phyloP scores from a whole-genome alignment of 2,797 vertebrate genomes.

The Pangasius djambal region DNA sequence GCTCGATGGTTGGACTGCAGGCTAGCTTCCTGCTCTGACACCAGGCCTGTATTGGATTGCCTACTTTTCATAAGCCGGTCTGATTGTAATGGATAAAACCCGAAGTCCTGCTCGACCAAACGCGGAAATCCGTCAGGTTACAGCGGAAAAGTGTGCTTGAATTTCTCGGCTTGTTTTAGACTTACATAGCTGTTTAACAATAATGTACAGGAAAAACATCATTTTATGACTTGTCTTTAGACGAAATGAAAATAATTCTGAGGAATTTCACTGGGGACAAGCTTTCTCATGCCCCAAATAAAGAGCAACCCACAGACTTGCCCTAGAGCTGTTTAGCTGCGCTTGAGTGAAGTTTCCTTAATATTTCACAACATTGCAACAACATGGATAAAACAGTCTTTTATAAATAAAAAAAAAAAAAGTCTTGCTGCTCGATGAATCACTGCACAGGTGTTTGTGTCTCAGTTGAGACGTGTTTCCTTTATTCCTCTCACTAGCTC shows the following conservation, averaged over 20 bases:
- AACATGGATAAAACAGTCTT: background rate
- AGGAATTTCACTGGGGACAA: background rate
- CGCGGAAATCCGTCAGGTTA: background rate
- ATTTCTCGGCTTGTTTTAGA: background rate
- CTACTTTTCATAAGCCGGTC: background rate
- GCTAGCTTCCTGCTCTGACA: background rate
- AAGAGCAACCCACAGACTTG: background rate
- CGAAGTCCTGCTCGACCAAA: background rate
- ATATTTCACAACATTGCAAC: background rate
- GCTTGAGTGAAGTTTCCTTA: background rate
- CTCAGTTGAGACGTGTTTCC: background rate
- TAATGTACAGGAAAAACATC: background rate
- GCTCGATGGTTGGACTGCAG: background rate
- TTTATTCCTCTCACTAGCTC: too few species aligned
- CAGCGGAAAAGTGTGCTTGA: background rate
- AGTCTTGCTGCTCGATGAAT: background rate
- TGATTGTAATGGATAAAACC: background rate
- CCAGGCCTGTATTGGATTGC: background rate
- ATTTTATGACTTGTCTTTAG: background rate
- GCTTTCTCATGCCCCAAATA: background rate
- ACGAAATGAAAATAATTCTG: background rate
- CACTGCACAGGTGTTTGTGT: background rate
- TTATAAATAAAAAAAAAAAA: background rate
- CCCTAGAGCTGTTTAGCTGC: slow-evolving; percentile 19
- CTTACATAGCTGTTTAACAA: background rate